Evolutionary conservation across 2,888 invertebrate species (phyloP).

Genomic region (Altica lythri): DNA sequence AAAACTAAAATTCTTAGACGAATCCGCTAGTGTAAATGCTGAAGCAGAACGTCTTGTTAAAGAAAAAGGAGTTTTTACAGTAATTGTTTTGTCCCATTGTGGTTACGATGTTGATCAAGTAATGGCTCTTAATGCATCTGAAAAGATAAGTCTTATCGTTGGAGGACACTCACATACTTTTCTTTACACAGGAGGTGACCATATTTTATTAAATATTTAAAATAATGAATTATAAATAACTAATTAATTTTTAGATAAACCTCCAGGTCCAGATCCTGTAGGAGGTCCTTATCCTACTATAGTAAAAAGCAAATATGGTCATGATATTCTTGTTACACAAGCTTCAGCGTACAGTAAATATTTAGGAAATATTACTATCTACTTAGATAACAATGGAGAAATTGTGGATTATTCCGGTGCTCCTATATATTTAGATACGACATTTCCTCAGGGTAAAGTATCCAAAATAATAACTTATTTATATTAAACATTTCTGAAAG

Average conservation of each 20-base stretch:
- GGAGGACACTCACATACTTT: slow-evolving; percentile 86
- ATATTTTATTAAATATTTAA: not conserved
- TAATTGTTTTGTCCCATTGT: slow-evolving; percentile 81
- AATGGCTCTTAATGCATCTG: slow-evolving; percentile 68
- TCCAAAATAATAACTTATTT: too few species aligned
- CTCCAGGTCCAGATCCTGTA: slow-evolving; percentile 61
- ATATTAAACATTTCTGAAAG: too few species aligned
- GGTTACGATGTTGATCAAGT: slow-evolving; percentile 71
- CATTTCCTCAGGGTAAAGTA: slow-evolving; percentile 39
- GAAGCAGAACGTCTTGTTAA: slow-evolving; percentile 68
- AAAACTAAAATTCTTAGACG: slow-evolving; percentile 69
- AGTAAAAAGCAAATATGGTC: slow-evolving; percentile 62
- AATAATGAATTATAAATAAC: not conserved
- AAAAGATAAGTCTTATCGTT: slow-evolving; percentile 80
- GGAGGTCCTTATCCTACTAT: slow-evolving; percentile 73
- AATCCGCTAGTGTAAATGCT: slow-evolving; percentile 67
- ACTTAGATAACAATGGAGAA: slow-evolving; percentile 70
- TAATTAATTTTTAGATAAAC: slow-evolving; percentile 43
- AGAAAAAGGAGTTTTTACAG: slow-evolving; percentile 71
- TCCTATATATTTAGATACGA: slow-evolving; percentile 63
- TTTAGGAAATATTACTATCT: slow-evolving; percentile 75
- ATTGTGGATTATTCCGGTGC: slow-evolving; percentile 69
- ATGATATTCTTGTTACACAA: slow-evolving; percentile 70
- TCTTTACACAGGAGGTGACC: slow-evolving; percentile 65
- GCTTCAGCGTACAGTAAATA: slow-evolving; percentile 76